Evolutionary conservation across 2,113 vertebrate species (phyloP), one percentile per base, ranked within the genome.

Genomic region (Zosterops japonicus): DNA sequence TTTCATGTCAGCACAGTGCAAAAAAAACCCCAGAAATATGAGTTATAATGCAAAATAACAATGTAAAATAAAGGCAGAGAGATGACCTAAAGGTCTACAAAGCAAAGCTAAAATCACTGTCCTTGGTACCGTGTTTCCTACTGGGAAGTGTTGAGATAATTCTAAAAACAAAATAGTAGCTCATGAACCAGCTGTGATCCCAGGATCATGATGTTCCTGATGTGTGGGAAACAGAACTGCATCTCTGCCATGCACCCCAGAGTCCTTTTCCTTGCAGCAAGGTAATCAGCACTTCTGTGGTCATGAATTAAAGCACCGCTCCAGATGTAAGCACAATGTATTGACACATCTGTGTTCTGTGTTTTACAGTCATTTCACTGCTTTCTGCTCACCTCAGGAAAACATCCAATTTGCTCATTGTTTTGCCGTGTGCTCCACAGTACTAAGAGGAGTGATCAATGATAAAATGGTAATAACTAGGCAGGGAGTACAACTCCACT

Each of bases 381-480:
- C 87, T 93, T 79, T 87, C 78, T 89, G 82, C 83, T 82, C 74
- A 21, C 65, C 12, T 4, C 80, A 78, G 76, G 64, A 50, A 77
- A 92, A 80, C 83, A 44, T 3, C n/a, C 60, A 29, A 57, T 76
- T 71, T 87, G 69, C 84, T 95, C 81, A 12, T 92, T 82, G 57
- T 31, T 94, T 87, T 82, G 57, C 71, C 70, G 33, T 80, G 71
- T 75, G 68, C 71, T 86, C 67, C 39, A 2, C 2, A 76, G 82
- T 63, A 63, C 59, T 67, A 77, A 61, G 78, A 83, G 84, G 78
- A 92, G 86, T 21, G 76, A 92, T 90, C 79, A 31, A 6, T 89
- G 85, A 93, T 78, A 81, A 94, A 78, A 90, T 24, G 61, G 61
- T 53, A 90, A 79, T 90, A 90, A 95, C 47, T 29, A 39, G 19